These are phyloP conservation scores for Carterocephalus palaemon DNA, from an alignment of 2,888 invertebrate genomes.

Conservation along the genomic window DNA sequence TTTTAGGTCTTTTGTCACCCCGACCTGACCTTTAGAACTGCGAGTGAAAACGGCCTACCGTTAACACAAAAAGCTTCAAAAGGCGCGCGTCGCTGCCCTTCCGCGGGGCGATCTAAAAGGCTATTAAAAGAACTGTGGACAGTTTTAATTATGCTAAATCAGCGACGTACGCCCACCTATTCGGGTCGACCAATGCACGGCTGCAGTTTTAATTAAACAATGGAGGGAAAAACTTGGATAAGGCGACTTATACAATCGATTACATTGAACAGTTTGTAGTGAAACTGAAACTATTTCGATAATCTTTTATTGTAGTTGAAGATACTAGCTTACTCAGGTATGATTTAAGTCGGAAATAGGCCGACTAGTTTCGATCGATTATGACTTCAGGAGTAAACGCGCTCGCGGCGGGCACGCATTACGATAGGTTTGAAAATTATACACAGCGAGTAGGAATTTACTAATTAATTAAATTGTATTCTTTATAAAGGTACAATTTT, in stretches of 20 bases:
- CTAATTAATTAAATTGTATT: too few species aligned
- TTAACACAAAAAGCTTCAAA: constrained; percentile 12
- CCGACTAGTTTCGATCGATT: too few species aligned
- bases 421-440: too few species aligned
- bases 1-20: constrained; percentile 10
- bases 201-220: constrained; percentile 59
- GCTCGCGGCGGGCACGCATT: too few species aligned
- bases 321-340: too few species aligned
- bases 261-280: too few species aligned
- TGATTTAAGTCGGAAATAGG: too few species aligned
- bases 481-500: too few species aligned
- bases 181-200: constrained; percentile 53
- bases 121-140: constrained; percentile 48
- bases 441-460: too few species aligned
- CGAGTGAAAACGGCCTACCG: constrained; percentile 17
- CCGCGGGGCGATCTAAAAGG: constrained; percentile 28
- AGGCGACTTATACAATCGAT: constrained; percentile 6
- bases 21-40: constrained; percentile 4
- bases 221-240: constrained; percentile 56
- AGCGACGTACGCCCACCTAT: constrained; percentile 51
- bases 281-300: too few species aligned
- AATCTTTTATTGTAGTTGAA: too few species aligned
- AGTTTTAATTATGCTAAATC: constrained; percentile 67
- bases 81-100: constrained; percentile 18
- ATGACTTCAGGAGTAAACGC: too few species aligned